A percentile compares a stretch with the other conserved stretches of the same genome.
Evolutionary conservation across 2,113 vertebrate species (phyloP).

Genomic region (Chionis minor): DNA sequence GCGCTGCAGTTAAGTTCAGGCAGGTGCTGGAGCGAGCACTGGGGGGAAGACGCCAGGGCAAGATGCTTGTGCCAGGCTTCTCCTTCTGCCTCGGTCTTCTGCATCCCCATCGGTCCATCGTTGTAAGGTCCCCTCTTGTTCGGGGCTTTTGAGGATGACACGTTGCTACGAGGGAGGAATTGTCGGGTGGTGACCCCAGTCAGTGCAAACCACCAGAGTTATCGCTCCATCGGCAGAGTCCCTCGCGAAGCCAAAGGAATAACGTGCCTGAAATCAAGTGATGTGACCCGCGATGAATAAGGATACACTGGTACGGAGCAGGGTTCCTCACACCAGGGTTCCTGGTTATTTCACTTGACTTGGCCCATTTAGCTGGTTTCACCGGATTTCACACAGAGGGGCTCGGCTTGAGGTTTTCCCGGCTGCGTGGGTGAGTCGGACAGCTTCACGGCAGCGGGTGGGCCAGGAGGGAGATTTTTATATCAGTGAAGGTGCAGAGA

Average conservation of each 20-base stretch:
- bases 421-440: background rate
- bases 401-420: background rate
- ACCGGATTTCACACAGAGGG: background rate
- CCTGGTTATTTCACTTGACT: background rate
- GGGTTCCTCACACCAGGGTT: background rate
- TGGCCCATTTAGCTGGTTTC: background rate
- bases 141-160: background rate
- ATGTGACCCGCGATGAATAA: accelerated
- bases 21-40: background rate
- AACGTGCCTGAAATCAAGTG: background rate
- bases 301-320: background rate
- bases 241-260: background rate
- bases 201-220: background rate
- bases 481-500: background rate
- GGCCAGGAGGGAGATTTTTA: background rate
- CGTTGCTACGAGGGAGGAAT: background rate
- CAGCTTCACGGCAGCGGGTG: background rate
- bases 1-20: background rate
- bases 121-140: background rate
- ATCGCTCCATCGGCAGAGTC: background rate
- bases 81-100: background rate
- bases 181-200: background rate
- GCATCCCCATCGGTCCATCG: accelerated
- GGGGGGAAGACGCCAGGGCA: background rate
- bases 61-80: background rate